Conservation (phyloP, 2,797 vertebrate species). For the Rhynchonycteris naso region DNA sequence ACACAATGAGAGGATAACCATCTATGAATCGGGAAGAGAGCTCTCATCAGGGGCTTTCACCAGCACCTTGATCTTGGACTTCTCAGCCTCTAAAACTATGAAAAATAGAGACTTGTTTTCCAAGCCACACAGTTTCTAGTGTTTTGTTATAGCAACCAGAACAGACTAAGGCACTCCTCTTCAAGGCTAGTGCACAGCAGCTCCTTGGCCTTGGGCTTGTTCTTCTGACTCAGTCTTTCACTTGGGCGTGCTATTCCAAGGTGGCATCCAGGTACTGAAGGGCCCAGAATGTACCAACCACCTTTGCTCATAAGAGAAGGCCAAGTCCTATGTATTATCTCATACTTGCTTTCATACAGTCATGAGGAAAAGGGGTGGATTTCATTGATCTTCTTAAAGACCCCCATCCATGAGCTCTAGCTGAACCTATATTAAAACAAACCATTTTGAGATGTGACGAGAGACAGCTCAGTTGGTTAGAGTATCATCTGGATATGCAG, state of each 20-base stretch:
- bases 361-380: neutral
- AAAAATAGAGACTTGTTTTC: neutral
- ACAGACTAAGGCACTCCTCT: neutral
- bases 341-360: neutral
- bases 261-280: neutral
- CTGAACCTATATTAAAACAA: neutral
- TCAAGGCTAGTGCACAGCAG: neutral
- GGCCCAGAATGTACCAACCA: neutral
- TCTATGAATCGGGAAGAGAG: neutral
- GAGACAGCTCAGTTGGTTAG: too few relatives aligned
- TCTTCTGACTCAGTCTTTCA: neutral
- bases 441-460: neutral
- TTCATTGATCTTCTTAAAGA: neutral
- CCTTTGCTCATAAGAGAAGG: neutral
- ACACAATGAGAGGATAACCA: neutral
- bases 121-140: neutral
- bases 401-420: neutral
- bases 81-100: neutral
- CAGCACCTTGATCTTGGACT: neutral
- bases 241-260: neutral
- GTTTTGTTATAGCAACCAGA: neutral
- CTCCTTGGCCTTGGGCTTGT: neutral
- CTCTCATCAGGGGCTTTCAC: neutral
- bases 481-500: too few relatives aligned
- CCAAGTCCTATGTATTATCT: neutral